Evolutionary conservation across 2,113 vertebrate genomes (phyloP).

Genomic region (Gambusia holbrooki): DNA sequence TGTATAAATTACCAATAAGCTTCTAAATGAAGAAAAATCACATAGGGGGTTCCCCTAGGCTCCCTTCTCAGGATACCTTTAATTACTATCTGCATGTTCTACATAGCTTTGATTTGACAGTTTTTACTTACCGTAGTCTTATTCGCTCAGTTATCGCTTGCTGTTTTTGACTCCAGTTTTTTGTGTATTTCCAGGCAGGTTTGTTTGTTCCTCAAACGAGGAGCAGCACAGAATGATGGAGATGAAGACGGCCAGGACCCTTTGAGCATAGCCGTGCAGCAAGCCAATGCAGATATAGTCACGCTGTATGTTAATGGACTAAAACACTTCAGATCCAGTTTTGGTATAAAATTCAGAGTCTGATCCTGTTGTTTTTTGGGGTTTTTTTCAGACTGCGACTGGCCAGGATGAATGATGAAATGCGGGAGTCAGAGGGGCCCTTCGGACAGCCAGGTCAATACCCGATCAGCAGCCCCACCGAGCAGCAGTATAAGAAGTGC

Average conservation of each 20-base stretch:
- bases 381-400: slow-evolving; percentile 86
- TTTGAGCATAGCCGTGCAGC: slow-evolving; percentile 91
- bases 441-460: slow-evolving; percentile 91
- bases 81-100: too few relatives aligned
- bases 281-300: slow-evolving; percentile 96
- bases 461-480: slow-evolving; percentile 91
- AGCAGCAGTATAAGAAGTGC: slow-evolving; percentile 96
- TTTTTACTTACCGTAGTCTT: too few relatives aligned
- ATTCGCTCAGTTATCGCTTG: too few relatives aligned
- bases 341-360: background rate
- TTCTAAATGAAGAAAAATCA: too few relatives aligned
- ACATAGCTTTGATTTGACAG: too few relatives aligned
- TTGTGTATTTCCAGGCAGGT: slow-evolving; percentile 86
- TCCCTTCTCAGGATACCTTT: too few relatives aligned
- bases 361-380: background rate
- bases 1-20: too few relatives aligned
- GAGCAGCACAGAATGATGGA: slow-evolving; percentile 88
- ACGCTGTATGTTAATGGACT: slow-evolving; percentile 85
- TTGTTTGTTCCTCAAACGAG: slow-evolving; percentile 94
- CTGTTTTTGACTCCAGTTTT: background rate
- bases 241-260: slow-evolving; percentile 93
- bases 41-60: too few relatives aligned
- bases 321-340: background rate
- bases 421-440: slow-evolving; percentile 93
- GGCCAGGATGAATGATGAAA: slow-evolving; percentile 97